These are phyloP conservation scores for Dreissena polymorpha DNA, from an alignment of 1,140 invertebrate species.

Conservation along the genomic window DNA sequence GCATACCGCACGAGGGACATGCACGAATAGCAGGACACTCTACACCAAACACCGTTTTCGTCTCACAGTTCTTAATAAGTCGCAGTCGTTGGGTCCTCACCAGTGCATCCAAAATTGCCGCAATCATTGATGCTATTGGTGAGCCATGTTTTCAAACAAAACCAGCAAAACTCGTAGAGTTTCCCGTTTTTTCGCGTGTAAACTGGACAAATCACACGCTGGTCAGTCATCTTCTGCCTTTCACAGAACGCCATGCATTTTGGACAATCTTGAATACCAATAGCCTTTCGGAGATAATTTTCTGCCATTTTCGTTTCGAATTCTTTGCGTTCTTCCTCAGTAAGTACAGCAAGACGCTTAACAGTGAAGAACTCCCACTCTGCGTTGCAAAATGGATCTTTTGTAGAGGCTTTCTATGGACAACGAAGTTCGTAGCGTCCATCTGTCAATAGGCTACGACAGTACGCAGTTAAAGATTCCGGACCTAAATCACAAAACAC, in stretches of 20 bases:
- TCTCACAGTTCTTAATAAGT: conserved; percentile 19
- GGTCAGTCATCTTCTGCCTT: conserved; percentile 12
- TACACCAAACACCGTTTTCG: conserved; percentile 39
- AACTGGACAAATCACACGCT: conserved; percentile 42
- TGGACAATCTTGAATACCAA: conserved; percentile 53
- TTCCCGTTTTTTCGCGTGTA: conserved; percentile 23
- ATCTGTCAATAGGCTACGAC: conserved; percentile 26
- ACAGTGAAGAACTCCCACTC: conserved; percentile 48
- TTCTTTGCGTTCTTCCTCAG: conserved; percentile 38
- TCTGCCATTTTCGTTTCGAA: conserved; percentile 51
- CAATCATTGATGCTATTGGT: conserved; percentile 14
- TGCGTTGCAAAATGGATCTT: conserved; percentile 21
- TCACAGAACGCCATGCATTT: conserved; percentile 44
- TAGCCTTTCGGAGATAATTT: conserved; percentile 44
- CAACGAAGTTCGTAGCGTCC: conserved; percentile 50
- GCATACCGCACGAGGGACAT: conserved; percentile 44
- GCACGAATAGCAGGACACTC: conserved; percentile 45
- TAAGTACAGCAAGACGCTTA: conserved; percentile 36
- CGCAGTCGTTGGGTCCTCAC: conserved; percentile 48
- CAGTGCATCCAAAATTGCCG: conserved; percentile 41
- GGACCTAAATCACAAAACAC: conserved; percentile 37
- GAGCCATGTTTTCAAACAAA: conserved; percentile 44
- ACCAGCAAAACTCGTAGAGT: conserved; percentile 57
- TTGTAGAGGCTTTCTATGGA: conserved; percentile 10
- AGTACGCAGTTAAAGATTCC: conserved; percentile 50